Base-by-base conservation (phyloP, 2,888 invertebrate species). In the Hermaeophaga mercurialis region DNA sequence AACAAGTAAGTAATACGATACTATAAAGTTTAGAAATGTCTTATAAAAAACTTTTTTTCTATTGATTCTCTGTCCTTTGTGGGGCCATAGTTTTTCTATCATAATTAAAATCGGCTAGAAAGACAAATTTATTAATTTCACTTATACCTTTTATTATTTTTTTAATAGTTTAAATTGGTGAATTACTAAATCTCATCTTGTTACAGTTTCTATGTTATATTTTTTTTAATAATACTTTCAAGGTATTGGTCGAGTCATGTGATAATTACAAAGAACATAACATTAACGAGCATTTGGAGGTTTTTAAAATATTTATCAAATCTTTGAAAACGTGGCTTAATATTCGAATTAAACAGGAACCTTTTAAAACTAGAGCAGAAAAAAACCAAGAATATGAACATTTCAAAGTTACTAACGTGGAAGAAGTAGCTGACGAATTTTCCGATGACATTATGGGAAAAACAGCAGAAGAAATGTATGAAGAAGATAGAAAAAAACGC, bases 281-380 rank as follows among this genome's bases (percentile, higher is more conserved):
- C 69, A 75, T 84, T 0, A 75, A 79, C 54, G 81, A 85, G 0
- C 90, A 87, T 70, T 74, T 91, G 38, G 84, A 84, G 74, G 85
- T 90, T 2, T 90, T 91, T 70, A 80, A 85, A 60, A 84, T 86
- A 1, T 90, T 90, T 72, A 75, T 88, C 1, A 75, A 80, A 1
- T 84, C 85, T 63, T 77, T 90, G 15, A 76, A 79, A 38, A 80
- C 80, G 54, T 87, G 89, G 85, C 81, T 77, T 22, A 55, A 68
- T 5, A 64, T 78, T 69, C 73, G 38, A 49, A 55, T 43, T 64
- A 62, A 61, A 52, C 58, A 66, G 8, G 58, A 66, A 24, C 64
- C 69, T 0, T 66, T 77, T 19, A 73, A 70, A 61, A 70, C 73
- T 3, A 73, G 70, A 59, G 54, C 54, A 12, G 62, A 75, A 58